Evolutionary conservation across 1,140 invertebrate genomes (phyloP), one percentile per base, ranked within the genome.

Genomic region (Aphidius gifuensis): DNA sequence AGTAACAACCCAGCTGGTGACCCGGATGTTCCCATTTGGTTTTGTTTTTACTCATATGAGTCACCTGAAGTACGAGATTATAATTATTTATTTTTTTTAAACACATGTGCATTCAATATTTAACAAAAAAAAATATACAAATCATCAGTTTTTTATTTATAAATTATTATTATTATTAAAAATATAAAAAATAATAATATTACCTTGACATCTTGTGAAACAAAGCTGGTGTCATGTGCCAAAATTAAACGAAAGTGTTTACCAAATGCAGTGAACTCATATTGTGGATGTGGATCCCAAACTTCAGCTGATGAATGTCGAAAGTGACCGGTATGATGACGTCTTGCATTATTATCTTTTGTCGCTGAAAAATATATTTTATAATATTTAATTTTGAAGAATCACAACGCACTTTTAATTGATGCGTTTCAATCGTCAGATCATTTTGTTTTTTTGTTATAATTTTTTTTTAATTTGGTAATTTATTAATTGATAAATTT

Each of bases 251-350:
- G 82, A 66, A 89, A 83, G 44, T 71, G 71, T 49, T 73, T 76
- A 0, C 85, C 86, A 67, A 89, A 90, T 8, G 85, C 86, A 6
- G 79, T 78, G 46, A 90, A 87, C 66, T 85, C 82, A 65, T 90
- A 90, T 61, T 86, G 82, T 3, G 88, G 89, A 80, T 90, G 87
- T 11, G 87, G 87, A 73, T 91, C 88, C 88, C 89, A 91, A 21
- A 88, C 77, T 70, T 83, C 75, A 9, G 85, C 84, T 21, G 77
- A 79, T 58, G 82, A 80, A 58, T 83, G 84, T 23, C 88, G 81
- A 70, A 86, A 89, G 68, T 88, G 86, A 6, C 87, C 87, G 45
- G 80, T 85, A 67, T 86, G 81, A 61, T 85, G 83, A 48, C 80
- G 71, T 43, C 66, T 70, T 4, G 67, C 67, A 9, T 67, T 68